Evolutionary conservation across 2,113 vertebrate species (phyloP).

Genomic region (Vanacampus margaritifer): DNA sequence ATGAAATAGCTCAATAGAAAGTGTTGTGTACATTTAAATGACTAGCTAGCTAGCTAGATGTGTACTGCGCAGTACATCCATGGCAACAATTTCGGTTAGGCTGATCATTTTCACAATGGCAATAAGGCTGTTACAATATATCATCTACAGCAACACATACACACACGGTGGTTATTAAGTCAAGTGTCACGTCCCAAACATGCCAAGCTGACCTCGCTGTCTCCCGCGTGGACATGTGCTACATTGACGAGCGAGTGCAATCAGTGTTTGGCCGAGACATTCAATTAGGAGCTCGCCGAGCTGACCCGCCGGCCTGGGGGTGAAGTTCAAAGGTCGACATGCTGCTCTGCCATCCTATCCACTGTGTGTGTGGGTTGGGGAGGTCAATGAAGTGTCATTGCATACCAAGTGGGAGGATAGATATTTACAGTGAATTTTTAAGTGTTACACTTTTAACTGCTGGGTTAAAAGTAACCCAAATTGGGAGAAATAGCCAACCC

Average conservation of each 20-base stretch:
- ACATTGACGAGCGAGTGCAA: slow-evolving; percentile 40
- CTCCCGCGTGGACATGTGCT: slow-evolving; percentile 10
- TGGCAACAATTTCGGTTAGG: neutral
- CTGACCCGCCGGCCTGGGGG: slow-evolving; percentile 31
- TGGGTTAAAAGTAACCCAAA: too few relatives aligned
- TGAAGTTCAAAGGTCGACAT: slow-evolving; percentile 39
- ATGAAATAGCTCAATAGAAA: too few relatives aligned
- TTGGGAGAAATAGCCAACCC: too few relatives aligned
- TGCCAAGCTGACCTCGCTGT: slow-evolving; percentile 28
- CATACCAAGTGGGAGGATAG: neutral
- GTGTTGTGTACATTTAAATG: neutral
- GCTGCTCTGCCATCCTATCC: slow-evolving; percentile 16
- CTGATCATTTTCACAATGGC: neutral
- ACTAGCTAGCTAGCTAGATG: too few relatives aligned
- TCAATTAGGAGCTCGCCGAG: slow-evolving; percentile 27
- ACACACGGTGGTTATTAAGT: neutral
- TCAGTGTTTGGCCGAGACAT: slow-evolving; percentile 24
- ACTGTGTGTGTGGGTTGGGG: neutral
- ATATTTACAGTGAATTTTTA: too few relatives aligned
- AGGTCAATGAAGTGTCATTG: slow-evolving; percentile 31
- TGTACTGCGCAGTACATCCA: neutral
- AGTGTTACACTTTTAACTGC: too few relatives aligned
- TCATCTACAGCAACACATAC: too few relatives aligned
- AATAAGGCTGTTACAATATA: neutral
- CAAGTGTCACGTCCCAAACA: slow-evolving; percentile 1